A percentile compares a stretch with the other conserved stretches of the same genome.
Conservation (phyloP, 2,888 invertebrate species). For the Ferrisia virgata region DNA sequence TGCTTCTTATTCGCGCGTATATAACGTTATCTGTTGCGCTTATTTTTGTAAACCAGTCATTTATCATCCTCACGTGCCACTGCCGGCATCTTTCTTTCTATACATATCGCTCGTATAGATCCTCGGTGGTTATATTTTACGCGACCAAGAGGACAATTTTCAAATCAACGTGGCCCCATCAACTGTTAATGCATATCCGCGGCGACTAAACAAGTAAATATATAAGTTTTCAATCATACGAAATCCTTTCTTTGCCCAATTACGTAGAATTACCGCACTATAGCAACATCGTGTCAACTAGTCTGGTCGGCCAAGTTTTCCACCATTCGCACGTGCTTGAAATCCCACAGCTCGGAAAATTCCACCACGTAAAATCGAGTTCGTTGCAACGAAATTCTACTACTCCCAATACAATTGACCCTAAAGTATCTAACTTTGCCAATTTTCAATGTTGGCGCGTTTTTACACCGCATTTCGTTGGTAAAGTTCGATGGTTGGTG, state of each 20-base stretch:
- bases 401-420: not conserved
- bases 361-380: not conserved
- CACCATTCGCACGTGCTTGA: conserved; percentile 1
- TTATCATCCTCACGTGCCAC: not conserved
- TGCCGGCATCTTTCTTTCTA: not conserved
- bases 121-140: not conserved
- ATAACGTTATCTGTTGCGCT: conserved; percentile 28
- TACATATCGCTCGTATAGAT: not conserved
- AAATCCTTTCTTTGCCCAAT: too few species aligned
- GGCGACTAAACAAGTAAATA: too few species aligned
- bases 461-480: not conserved
- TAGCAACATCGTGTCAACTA: not conserved
- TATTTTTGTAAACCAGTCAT: not conserved
- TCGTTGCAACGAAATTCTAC: not conserved
- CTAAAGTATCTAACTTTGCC: conserved; percentile 11
- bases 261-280: not conserved
- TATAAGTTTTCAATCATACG: too few species aligned
- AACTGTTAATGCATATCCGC: too few species aligned
- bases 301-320: not conserved
- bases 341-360: not conserved
- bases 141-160: too few species aligned
- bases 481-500: not conserved
- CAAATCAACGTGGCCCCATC: too few species aligned
- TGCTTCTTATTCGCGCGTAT: not conserved
- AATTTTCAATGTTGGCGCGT: not conserved